A percentile compares a stretch with the other conserved stretches of the same genome.
phyloP scores from a whole-genome alignment of 2,888 invertebrate genomes.

The Oligia fasciuncula region DNA sequence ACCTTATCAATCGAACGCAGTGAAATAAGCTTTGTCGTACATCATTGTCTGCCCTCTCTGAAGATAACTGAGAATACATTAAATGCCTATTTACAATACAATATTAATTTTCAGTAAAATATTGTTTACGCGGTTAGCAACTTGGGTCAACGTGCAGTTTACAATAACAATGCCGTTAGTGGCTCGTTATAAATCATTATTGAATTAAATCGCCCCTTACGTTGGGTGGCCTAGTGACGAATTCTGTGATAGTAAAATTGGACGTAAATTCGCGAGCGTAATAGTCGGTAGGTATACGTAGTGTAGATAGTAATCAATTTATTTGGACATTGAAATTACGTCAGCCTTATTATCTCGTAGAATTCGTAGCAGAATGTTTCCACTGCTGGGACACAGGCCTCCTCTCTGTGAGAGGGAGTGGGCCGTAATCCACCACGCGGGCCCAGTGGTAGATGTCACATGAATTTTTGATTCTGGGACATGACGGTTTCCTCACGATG shows the following conservation, averaged over 20 bases:
- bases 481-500: too few species aligned
- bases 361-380: neutral
- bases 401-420: too few species aligned
- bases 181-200: constrained; percentile 57
- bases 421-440: too few species aligned
- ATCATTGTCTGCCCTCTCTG: constrained; percentile 76
- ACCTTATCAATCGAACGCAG: constrained; percentile 70
- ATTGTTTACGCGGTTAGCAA: constrained; percentile 67
- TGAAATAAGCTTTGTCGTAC: constrained; percentile 72
- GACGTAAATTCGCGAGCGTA: constrained; percentile 6
- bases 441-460: too few species aligned
- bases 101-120: constrained; percentile 68
- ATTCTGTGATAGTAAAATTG: constrained; percentile 36
- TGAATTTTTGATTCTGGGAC: too few species aligned
- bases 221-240: constrained; percentile 57
- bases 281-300: neutral
- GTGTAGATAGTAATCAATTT: constrained; percentile 1
- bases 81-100: constrained; percentile 69
- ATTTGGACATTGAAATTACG: neutral
- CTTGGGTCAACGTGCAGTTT: constrained; percentile 71
- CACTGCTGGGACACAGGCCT: too few species aligned
- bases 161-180: constrained; percentile 67
- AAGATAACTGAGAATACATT: constrained; percentile 78
- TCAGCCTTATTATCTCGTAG: neutral
- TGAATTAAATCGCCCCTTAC: constrained; percentile 58